Percentiles rank a stretch among this genome's conserved stretches.
These are phyloP conservation scores for Oreochromis niloticus DNA, from an alignment of 2,113 vertebrate genomes.

Conservation along the genomic window DNA sequence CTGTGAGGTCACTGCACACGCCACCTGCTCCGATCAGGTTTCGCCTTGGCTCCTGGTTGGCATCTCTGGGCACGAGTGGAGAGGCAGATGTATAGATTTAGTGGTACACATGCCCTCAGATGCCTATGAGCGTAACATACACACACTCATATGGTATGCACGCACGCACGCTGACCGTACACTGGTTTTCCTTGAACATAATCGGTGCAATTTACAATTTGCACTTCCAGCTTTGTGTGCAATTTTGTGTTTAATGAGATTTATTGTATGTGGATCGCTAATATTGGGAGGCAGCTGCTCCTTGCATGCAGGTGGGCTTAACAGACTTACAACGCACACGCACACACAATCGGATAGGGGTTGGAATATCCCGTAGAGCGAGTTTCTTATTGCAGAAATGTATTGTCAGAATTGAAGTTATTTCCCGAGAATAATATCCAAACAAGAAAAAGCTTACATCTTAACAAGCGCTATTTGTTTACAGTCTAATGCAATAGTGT, in stretches of 20 bases:
- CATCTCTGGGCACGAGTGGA: constrained; percentile 21
- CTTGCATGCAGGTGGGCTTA: constrained; percentile 52
- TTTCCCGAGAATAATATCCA: neutral
- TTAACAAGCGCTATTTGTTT: neutral
- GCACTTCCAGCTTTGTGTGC: constrained; percentile 33
- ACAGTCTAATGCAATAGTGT: neutral
- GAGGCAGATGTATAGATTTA: constrained; percentile 64
- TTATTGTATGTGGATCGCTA: constrained; percentile 49
- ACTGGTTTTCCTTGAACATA: neutral
- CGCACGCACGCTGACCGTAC: neutral
- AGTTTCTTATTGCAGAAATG: constrained; percentile 35
- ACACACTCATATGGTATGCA: neutral
- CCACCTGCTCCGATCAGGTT: constrained; percentile 63
- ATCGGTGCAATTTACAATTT: constrained; percentile 19
- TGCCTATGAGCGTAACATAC: neutral
- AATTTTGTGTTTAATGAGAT: constrained; percentile 63
- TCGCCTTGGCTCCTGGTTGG: constrained; percentile 43
- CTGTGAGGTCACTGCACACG: constrained; percentile 67
- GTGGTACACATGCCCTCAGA: constrained; percentile 33
- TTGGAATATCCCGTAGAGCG: constrained; percentile 33
- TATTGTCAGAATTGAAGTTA: neutral
- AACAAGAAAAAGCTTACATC: neutral
- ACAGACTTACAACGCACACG: constrained; percentile 16
- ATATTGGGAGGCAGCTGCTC: constrained; percentile 60
- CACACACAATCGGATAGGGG: neutral